Evolutionary conservation across 2,888 invertebrate genomes (phyloP).

Genomic region (Margaritifera margaritifera): DNA sequence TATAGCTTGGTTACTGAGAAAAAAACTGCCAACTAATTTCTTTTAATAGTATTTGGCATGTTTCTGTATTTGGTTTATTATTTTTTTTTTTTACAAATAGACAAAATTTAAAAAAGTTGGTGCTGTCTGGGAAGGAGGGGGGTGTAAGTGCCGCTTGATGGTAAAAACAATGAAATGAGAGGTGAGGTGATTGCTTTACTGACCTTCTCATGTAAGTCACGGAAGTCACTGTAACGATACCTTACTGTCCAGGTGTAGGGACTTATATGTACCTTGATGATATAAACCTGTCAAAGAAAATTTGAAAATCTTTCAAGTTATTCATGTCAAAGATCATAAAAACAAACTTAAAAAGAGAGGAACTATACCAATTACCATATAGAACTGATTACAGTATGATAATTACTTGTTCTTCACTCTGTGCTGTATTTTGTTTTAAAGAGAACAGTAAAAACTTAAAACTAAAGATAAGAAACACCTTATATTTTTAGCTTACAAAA

Average conservation of each 20-base stretch:
- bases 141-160: not conserved
- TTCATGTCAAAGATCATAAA: not conserved
- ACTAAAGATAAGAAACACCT: too few species aligned
- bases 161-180: not conserved
- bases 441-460: too few species aligned
- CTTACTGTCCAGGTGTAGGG: slow-evolving; percentile 83
- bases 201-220: slow-evolving; percentile 85
- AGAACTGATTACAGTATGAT: too few species aligned
- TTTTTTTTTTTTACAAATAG: not conserved
- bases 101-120: slow-evolving; percentile 1
- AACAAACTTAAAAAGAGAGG: too few species aligned
- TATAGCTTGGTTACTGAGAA: too few species aligned
- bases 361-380: too few species aligned
- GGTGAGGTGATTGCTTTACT: slow-evolving; percentile 19
- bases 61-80: too few species aligned
- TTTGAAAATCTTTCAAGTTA: not conserved
- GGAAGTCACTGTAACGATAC: slow-evolving; percentile 92
- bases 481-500: too few species aligned
- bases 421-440: too few species aligned
- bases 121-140: not conserved
- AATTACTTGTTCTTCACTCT: too few species aligned
- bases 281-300: slow-evolving; percentile 68
- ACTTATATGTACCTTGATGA: slow-evolving; percentile 71
- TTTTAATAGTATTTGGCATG: too few species aligned
- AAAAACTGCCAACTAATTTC: too few species aligned